Evolutionary conservation across 2,797 vertebrate genomes (phyloP).

Genomic region (Ceryle rudis): DNA sequence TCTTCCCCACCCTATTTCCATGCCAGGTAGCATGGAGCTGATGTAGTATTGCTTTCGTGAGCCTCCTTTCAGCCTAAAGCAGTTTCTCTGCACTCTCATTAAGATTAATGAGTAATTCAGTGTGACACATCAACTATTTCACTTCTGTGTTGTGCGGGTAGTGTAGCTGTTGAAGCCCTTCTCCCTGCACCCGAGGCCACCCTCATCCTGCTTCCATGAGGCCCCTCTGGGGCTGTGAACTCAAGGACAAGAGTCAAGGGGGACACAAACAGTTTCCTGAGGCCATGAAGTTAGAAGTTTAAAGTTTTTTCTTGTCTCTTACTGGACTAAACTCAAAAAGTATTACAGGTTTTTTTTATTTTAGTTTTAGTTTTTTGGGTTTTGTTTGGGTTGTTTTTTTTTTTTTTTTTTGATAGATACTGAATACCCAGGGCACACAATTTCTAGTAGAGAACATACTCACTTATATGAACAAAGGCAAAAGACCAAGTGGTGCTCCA

Average conservation of each 20-base stretch:
- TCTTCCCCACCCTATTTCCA: not conserved
- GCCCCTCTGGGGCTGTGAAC: not conserved
- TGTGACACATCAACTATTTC: not conserved
- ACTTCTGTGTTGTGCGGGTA: not conserved
- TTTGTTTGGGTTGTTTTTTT: not conserved
- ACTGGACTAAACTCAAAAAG: not conserved
- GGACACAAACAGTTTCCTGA: not conserved
- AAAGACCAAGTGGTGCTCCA: not conserved
- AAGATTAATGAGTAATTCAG: not conserved
- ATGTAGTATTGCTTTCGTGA: not conserved
- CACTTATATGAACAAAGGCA: not conserved
- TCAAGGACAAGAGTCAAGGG: accelerated
- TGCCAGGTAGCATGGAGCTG: not conserved
- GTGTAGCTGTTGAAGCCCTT: not conserved
- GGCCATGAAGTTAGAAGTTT: accelerated
- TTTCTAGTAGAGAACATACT: not conserved
- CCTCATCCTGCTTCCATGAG: accelerated
- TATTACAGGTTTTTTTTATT: not conserved
- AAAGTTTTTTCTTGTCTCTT: not conserved
- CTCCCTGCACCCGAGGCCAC: accelerated
- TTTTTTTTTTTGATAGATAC: not conserved
- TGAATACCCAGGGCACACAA: not conserved
- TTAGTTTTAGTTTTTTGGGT: no score
- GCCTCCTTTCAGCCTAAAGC: not conserved
- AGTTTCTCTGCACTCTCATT: not conserved